Conservation (phyloP, 2,113 vertebrate genomes). For the Tichodroma muraria region DNA sequence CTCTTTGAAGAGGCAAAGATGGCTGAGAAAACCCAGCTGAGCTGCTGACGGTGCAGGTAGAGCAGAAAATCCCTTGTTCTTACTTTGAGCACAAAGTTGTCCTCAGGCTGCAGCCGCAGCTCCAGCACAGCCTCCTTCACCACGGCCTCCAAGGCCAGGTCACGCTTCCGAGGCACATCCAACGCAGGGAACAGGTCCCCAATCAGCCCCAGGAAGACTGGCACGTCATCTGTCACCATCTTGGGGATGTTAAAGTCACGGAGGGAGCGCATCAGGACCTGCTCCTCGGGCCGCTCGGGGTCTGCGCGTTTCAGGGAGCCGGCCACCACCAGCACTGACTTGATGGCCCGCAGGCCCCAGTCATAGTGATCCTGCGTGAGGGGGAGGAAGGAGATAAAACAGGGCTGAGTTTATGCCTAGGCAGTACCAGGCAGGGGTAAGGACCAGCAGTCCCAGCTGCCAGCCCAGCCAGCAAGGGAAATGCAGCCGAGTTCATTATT, state of each 20-base stretch:
- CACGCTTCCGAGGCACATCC: conserved; percentile 85
- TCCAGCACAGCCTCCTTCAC: conserved; percentile 85
- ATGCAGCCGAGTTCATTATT: neutral
- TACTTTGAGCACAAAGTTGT: conserved; percentile 96
- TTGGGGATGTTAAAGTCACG: conserved; percentile 95
- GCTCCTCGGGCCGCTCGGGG: conserved; percentile 84
- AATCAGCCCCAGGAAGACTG: conserved; percentile 90
- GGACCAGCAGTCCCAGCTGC: neutral
- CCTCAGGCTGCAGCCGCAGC: conserved; percentile 87
- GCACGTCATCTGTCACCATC: conserved; percentile 89
- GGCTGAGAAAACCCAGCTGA: neutral
- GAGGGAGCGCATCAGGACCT: conserved; percentile 92
- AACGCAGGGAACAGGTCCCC: conserved; percentile 89
- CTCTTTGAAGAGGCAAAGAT: neutral
- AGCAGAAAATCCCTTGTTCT: neutral
- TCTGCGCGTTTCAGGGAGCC: conserved; percentile 90
- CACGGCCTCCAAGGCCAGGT: conserved; percentile 79
- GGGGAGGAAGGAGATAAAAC: neutral
- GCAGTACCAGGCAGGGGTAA: neutral
- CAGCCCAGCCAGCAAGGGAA: neutral
- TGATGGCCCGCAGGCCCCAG: conserved; percentile 95
- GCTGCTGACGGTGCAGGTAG: neutral
- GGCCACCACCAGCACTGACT: conserved; percentile 91
- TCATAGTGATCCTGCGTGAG: conserved; percentile 87
- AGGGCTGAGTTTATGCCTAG: neutral